These are phyloP conservation scores for Gymnocypris eckloni DNA, from an alignment of 2,797 vertebrate genomes.

Conservation along the genomic window DNA sequence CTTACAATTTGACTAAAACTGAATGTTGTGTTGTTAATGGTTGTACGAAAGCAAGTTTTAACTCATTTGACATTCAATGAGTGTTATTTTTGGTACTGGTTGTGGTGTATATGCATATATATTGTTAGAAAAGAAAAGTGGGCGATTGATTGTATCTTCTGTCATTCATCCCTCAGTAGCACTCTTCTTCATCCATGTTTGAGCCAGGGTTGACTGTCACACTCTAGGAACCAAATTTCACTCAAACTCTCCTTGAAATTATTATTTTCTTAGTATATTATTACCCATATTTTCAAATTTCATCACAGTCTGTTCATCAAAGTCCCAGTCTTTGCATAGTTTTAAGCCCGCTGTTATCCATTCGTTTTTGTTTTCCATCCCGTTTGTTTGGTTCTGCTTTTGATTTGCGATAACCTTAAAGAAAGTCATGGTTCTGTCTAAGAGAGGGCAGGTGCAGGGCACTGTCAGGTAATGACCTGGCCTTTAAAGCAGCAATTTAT, in stretches of 20 bases:
- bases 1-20: background rate
- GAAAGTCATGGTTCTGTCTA: conserved; percentile 14
- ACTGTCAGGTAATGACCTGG: conserved; percentile 49
- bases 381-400: conserved; percentile 44
- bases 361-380: conserved; percentile 48
- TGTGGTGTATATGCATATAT: background rate
- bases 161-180: conserved; percentile 43
- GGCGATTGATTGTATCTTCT: conserved; percentile 51
- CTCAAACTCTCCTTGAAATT: conserved; percentile 38
- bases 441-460: conserved; percentile 39
- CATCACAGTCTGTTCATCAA: conserved; percentile 35
- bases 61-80: background rate
- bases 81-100: background rate
- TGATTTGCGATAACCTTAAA: conserved; percentile 46
- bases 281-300: conserved; percentile 45
- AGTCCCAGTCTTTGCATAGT: conserved; percentile 25
- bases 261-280: conserved; percentile 19
- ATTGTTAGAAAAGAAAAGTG: conserved; percentile 30
- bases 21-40: background rate
- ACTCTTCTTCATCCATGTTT: conserved; percentile 58
- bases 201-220: conserved; percentile 58
- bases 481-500: conserved; percentile 54
- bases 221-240: conserved; percentile 18
- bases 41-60: background rate
- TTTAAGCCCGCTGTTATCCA: conserved; percentile 33